Evolutionary conservation across 1,140 invertebrate genomes (phyloP), one percentile per base, ranked within the genome.

Genomic region (Orchesella cincta): DNA sequence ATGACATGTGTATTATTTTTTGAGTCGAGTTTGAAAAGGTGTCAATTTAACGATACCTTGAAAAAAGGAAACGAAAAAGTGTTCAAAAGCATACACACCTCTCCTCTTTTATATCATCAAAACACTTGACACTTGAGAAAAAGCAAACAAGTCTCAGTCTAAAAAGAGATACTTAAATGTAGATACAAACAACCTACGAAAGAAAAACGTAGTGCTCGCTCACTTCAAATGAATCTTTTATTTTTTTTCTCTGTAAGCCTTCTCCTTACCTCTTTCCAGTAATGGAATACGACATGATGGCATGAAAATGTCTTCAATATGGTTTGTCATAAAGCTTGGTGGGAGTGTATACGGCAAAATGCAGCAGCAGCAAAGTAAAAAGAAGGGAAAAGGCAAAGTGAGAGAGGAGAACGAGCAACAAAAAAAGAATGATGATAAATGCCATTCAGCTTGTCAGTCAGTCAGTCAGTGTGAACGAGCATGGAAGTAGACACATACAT

Each of bases 361-460:
- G 39, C 39, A 57, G 54, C 26, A 57, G 54, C 54, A 57, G 54
- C 54, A 57, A 23, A 57, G 26, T 23, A 23, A 14, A 23, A 57
- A 57, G 54, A 23, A 57, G 12, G 54, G 54, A 57, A 57, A 46
- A 46, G 39, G 39, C 20, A 46, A 57, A 57, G 62, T 67, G 12
- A 67, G 62, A 67, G 12, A 33, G 31, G 23, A 29, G 62, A 16
- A 28, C 26, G 54, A 26, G 62, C 1, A 67, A 67, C 8, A 67
- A 67, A n/a, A 67, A 67, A 67, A 67, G 31, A 67, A 67, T 67
- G 62, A 67, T 67, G 62, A 67, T 67, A 33, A 67, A 67, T 67
- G 62, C 62, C 62, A 67, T 67, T 67, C 62, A 67, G 14, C 12
- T 29, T 29, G 31, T 67, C 62, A 67, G 62, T 67, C 62, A 67